Evolutionary conservation across 2,113 vertebrate species (phyloP).

Genomic region (Pavo muticus): DNA sequence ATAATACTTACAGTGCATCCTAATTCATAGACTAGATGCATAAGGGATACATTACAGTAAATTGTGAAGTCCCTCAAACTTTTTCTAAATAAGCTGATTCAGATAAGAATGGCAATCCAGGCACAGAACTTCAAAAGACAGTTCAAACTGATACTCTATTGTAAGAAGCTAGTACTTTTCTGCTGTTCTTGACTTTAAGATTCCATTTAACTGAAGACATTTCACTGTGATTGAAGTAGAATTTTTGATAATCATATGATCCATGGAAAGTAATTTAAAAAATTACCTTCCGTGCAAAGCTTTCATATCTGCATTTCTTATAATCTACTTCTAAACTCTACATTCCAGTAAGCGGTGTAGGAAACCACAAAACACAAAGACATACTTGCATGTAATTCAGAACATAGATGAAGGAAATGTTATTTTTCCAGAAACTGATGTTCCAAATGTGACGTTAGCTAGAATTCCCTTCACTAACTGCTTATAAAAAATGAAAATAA

Average conservation of each 20-base stretch:
- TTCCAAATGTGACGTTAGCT: not conserved
- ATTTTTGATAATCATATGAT: not conserved
- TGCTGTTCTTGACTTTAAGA: not conserved
- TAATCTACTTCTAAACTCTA: not conserved
- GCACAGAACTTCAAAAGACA: not conserved
- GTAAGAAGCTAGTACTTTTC: not conserved
- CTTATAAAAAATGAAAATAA: too few species aligned
- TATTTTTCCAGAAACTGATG: not conserved
- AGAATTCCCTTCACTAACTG: not conserved
- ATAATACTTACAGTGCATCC: not conserved
- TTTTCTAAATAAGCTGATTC: not conserved
- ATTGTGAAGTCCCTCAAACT: not conserved
- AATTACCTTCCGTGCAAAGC: not conserved
- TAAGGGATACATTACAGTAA: not conserved
- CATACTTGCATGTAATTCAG: not conserved
- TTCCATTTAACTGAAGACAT: not conserved
- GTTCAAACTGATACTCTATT: rapidly evolving
- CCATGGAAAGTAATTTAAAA: not conserved
- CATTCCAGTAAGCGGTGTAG: not conserved
- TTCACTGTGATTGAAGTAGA: not conserved
- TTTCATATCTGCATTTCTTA: not conserved
- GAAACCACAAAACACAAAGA: not conserved
- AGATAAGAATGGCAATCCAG: not conserved
- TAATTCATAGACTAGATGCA: not conserved
- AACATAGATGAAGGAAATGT: not conserved